Conservation (phyloP, 2,888 invertebrate species). For the Chesias legatella region DNA sequence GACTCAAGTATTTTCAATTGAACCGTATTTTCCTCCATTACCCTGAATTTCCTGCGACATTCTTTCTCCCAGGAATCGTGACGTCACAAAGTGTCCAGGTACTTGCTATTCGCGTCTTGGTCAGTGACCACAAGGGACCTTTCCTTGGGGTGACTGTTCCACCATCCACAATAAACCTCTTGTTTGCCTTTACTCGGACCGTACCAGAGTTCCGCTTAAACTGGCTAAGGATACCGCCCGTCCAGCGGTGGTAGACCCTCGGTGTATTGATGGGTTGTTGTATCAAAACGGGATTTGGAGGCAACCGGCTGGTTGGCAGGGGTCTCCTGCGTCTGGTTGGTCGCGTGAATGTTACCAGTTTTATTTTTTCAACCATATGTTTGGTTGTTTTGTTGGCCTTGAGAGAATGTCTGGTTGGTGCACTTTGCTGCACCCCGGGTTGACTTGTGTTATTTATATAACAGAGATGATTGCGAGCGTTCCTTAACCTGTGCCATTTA, state of each 20-base stretch:
- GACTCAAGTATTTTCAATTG: conserved; percentile 6
- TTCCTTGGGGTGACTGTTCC: conserved; percentile 75
- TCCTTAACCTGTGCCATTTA: conserved; percentile 23
- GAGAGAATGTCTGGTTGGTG: conserved; percentile 68
- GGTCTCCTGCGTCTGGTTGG: conserved; percentile 48
- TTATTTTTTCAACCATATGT: conserved; percentile 72
- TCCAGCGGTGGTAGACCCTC: conserved; percentile 48
- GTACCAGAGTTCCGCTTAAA: conserved; percentile 18
- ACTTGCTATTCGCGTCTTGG: conserved; percentile 71
- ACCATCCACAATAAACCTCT: conserved; percentile 47
- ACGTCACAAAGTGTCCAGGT: conserved; percentile 67
- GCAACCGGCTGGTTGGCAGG: conserved; percentile 44
- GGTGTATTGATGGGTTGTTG: conserved; percentile 41
- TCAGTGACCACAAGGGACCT: conserved; percentile 76
- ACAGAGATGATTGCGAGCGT: conserved; percentile 37
- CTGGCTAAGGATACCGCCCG: conserved; percentile 25
- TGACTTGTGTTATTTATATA: conserved; percentile 62
- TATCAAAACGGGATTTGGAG: conserved; percentile 51
- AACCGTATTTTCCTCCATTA: conserved; percentile 21
- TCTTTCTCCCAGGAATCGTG: conserved; percentile 48
- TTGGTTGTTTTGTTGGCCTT: conserved; percentile 75
- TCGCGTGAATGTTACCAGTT: conserved; percentile 49
- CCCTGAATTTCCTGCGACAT: conserved; percentile 18
- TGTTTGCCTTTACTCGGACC: conserved; percentile 25
- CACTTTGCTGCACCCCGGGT: conserved; percentile 58